Conservation (phyloP, 2,888 invertebrate species). For the Argynnis bischoffii region DNA sequence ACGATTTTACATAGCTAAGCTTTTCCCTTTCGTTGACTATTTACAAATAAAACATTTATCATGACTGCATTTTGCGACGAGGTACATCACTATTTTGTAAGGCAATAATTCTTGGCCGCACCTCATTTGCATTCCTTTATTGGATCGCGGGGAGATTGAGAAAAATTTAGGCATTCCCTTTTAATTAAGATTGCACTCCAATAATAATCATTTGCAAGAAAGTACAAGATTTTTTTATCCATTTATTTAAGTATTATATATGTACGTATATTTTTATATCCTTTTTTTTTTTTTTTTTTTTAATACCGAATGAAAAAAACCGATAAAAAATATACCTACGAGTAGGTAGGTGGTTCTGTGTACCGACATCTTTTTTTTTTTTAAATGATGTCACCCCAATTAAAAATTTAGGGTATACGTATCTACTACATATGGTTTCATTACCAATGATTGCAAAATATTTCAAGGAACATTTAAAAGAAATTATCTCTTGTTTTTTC, state of each 20-base stretch:
- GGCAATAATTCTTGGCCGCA: conserved; percentile 72
- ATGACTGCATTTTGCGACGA: neutral
- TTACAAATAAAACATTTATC: conserved; percentile 6
- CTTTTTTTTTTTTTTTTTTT: no score
- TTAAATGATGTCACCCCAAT: no score
- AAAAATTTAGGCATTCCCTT: conserved; percentile 68
- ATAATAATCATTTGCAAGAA: conserved; percentile 19
- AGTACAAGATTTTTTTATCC: conserved; percentile 18
- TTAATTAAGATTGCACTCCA: conserved; percentile 57
- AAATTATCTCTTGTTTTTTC: neutral
- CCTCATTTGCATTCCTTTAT: conserved; percentile 81
- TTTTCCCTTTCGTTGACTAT: neutral
- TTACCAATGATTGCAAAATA: conserved; percentile 3
- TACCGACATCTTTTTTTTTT: no score
- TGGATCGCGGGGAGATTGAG: conserved; percentile 73
- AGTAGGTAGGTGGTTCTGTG: neutral
- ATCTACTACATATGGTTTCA: neutral
- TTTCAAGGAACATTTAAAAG: conserved; percentile 1
- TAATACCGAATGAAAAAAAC: no score
- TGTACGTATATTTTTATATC: neutral
- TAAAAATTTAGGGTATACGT: no score
- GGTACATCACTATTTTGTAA: conserved; percentile 46
- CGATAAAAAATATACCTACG: neutral
- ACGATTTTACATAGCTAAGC: no score
- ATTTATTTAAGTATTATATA: conserved; percentile 4